Percentiles rank a stretch among this genome's conserved stretches.
phyloP scores from a whole-genome alignment of 2,797 vertebrate genomes.

The Gambusia yucatana region DNA sequence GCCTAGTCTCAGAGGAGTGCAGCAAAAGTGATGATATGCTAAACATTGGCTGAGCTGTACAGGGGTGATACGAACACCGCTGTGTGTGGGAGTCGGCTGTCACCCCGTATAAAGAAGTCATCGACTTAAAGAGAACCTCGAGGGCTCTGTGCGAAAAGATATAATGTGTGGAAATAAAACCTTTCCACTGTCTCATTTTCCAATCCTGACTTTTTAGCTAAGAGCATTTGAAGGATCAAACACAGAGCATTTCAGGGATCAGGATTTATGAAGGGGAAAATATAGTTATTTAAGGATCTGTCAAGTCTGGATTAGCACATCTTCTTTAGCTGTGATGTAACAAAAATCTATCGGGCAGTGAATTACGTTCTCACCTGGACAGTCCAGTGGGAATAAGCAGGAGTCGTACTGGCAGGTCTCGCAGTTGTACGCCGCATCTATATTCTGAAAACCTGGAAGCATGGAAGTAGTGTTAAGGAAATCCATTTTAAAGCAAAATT shows the following conservation, averaged over 20 bases:
- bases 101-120: constrained; percentile 78
- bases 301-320: constrained; percentile 56
- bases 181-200: constrained; percentile 56
- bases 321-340: constrained; percentile 49
- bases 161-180: constrained; percentile 77
- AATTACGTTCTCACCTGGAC: constrained; percentile 73
- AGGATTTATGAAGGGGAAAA: constrained; percentile 62
- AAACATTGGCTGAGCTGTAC: constrained; percentile 74
- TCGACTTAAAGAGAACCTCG: constrained; percentile 76
- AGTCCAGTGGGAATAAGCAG: constrained; percentile 81
- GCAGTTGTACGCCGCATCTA: constrained; percentile 73
- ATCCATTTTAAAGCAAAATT: neutral
- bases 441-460: constrained; percentile 76
- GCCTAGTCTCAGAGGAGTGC: constrained; percentile 70
- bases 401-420: constrained; percentile 74
- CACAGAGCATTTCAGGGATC: constrained; percentile 61
- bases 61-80: constrained; percentile 73
- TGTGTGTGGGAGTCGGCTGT: constrained; percentile 78
- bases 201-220: constrained; percentile 68
- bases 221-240: constrained; percentile 76
- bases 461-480: neutral
- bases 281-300: constrained; percentile 68
- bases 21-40: constrained; percentile 77
- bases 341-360: constrained; percentile 22
- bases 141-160: constrained; percentile 70